Evolutionary conservation across 1,140 invertebrate species (phyloP).

Genomic region (Leucophenga varia): DNA sequence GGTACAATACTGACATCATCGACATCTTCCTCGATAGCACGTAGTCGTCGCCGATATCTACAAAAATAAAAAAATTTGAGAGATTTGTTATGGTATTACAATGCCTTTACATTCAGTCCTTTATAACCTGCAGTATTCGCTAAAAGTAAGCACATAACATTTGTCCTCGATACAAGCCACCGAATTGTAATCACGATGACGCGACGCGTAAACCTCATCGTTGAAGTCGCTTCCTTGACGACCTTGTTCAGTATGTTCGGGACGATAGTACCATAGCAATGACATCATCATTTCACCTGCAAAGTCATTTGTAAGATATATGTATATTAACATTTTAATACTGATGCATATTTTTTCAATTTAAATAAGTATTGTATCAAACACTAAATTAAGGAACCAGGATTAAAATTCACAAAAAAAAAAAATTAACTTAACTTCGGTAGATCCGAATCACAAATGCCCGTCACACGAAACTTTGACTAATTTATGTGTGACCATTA

Average conservation of each 20-base stretch:
- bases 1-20: conserved; percentile 48
- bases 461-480: too few species aligned
- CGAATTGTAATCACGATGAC: conserved; percentile 90
- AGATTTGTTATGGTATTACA: not conserved
- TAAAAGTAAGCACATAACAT: conserved; percentile 94
- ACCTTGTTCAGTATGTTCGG: conserved; percentile 92
- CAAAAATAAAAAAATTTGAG: conserved; percentile 9
- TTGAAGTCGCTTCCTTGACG: conserved; percentile 74
- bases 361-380: conserved; percentile 1
- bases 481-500: too few species aligned
- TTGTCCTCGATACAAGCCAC: conserved; percentile 98
- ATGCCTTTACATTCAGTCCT: too few species aligned
- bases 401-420: conserved; percentile 1
- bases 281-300: conserved; percentile 98
- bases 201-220: conserved; percentile 93
- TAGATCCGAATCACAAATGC: too few species aligned
- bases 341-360: not conserved
- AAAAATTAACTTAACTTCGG: too few species aligned
- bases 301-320: too few species aligned
- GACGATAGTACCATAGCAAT: conserved; percentile 94
- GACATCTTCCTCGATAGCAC: conserved; percentile 61
- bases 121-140: conserved; percentile 97
- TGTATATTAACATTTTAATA: conserved; percentile 13
- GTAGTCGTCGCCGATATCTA: conserved; percentile 62
- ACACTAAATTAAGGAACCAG: not conserved